Percentiles rank a stretch among this genome's conserved stretches.
Conservation (phyloP, 2,888 invertebrate genomes). For the Sphinx pinastri region DNA sequence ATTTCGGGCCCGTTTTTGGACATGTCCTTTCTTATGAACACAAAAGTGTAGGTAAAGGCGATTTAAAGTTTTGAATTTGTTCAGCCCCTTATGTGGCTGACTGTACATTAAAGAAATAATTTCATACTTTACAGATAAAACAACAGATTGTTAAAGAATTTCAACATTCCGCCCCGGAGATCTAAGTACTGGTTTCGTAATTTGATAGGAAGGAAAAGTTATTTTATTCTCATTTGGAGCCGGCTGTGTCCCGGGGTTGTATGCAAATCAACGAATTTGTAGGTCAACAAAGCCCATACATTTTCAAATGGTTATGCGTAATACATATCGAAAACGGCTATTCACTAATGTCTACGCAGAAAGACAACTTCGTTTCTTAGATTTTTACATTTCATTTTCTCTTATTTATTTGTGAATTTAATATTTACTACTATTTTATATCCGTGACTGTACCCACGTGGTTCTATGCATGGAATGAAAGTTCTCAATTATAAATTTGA, state of each 20-base stretch:
- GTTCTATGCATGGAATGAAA: background rate
- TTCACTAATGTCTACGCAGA: too few relatives aligned
- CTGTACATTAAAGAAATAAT: too few relatives aligned
- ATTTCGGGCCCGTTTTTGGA: too few relatives aligned
- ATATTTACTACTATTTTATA: too few relatives aligned
- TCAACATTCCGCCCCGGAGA: background rate
- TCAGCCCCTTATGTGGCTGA: too few relatives aligned
- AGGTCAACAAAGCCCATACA: conserved; percentile 42
- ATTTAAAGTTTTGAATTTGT: too few relatives aligned
- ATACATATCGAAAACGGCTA: conserved; percentile 32
- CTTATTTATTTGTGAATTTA: background rate
- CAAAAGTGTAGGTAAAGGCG: too few relatives aligned
- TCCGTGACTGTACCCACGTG: too few relatives aligned
- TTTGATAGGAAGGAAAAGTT: background rate
- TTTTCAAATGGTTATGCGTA: conserved; percentile 39
- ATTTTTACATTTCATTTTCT: background rate
- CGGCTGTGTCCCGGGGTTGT: conserved; percentile 31
- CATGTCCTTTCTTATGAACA: too few relatives aligned
- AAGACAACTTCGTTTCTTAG: background rate
- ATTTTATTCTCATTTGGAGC: conserved; percentile 7
- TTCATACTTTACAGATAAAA: background rate
- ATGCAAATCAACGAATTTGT: conserved; percentile 43
- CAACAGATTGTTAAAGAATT: background rate
- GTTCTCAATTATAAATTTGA: background rate
- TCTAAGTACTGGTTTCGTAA: background rate